Base-by-base conservation (phyloP, 2,797 vertebrate genomes). In the Enteromius viviparus region DNA sequence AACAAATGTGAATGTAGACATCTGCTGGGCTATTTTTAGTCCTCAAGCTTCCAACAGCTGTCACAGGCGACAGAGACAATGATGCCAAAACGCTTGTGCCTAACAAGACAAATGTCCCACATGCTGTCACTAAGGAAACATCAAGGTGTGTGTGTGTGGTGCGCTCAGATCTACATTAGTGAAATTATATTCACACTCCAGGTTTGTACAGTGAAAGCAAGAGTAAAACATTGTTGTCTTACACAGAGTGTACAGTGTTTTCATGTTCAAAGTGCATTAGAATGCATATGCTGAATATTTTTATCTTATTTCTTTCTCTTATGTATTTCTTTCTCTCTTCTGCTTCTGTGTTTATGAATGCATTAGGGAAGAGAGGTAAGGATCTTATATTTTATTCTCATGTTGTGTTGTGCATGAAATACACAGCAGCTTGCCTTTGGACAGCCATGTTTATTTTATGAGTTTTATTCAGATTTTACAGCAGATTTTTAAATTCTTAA, bases 281-380 rank as follows among this genome's bases (percentile, higher is more conserved):
- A n/a, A n/a, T n/a, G n/a, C n/a, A n/a, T n/a, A n/a, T n/a, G n/a
- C n/a, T n/a, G n/a, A n/a, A n/a, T n/a, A n/a, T n/a, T n/a, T n/a
- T n/a, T n/a, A n/a, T n/a, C n/a, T n/a, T n/a, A n/a, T n/a, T n/a
- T n/a, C n/a, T n/a, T n/a, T n/a, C n/a, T n/a, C n/a, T n/a, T n/a
- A n/a, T n/a, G n/a, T n/a, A n/a, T n/a, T 80, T 79, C 34, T 55
- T n/a, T 82, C 62, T 82, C 53, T 83, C 32, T 78, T 34, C 32
- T 40, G 55, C 60, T 78, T 15, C 40, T 72, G 23, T 64, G 3
- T 85, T 64, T 84, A 65, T 93, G 90, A 92, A 90, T 85, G 79
- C 84, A 87, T 86, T 95, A 99, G 97, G 97, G 96, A 95, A 94
- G 95, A 95, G 97, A 98, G 97, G 97, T 98, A 83, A 90, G 93